Percentiles rank a stretch among this genome's conserved stretches.
Conservation (phyloP, 2,797 vertebrate genomes). For the Rhabdophis nuchalis region DNA sequence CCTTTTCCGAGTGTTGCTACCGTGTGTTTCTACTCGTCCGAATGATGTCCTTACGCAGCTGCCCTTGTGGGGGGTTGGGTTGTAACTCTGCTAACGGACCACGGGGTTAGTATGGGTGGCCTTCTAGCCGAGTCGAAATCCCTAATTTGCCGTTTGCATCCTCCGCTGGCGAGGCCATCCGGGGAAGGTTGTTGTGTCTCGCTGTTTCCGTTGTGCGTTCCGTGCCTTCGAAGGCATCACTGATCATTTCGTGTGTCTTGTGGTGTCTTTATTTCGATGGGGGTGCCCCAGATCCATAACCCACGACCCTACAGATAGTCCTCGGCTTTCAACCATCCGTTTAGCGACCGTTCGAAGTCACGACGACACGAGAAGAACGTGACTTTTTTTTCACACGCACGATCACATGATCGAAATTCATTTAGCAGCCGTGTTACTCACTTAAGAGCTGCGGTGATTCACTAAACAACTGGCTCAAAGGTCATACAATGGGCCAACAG, state of each 20-base stretch:
- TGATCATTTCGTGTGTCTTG: not conserved
- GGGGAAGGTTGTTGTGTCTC: not conserved
- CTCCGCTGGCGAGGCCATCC: not conserved
- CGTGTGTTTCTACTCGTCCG: not conserved
- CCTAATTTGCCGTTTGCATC: not conserved
- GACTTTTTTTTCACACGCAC: not conserved
- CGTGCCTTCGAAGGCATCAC: not conserved
- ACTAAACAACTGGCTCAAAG: not conserved
- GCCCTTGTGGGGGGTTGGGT: too few species aligned
- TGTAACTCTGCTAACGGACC: not conserved
- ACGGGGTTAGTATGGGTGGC: not conserved
- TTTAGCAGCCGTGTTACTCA: not conserved
- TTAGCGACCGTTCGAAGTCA: not conserved
- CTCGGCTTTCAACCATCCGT: not conserved
- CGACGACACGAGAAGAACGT: not conserved
- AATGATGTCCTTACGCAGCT: too few species aligned
- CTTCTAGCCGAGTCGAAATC: not conserved
- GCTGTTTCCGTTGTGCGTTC: not conserved
- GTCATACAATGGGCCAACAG: not conserved
- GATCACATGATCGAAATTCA: not conserved
- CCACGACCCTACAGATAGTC: rapidly evolving
- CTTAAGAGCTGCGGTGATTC: too few species aligned
- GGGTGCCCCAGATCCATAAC: too few species aligned
- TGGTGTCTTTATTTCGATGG: not conserved
- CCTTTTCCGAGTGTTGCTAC: not conserved